These are phyloP conservation scores for Drosophila subsilvestris DNA, from an alignment of 2,888 invertebrate genomes.

Conservation along the genomic window DNA sequence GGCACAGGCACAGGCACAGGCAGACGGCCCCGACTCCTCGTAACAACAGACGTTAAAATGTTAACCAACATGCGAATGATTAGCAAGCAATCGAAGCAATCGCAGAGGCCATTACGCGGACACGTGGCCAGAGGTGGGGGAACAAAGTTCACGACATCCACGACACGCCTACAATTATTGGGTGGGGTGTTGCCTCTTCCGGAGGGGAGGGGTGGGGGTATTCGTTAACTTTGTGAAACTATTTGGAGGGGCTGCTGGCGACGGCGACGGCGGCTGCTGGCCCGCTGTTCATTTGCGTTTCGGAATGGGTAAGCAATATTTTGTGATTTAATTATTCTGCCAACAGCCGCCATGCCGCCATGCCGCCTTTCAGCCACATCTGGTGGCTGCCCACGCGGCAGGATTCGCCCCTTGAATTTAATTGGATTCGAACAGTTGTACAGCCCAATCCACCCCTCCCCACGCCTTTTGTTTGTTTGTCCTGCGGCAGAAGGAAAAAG, in stretches of 20 bases:
- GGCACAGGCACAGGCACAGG: not conserved
- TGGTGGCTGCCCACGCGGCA: not conserved
- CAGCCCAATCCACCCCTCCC: no score
- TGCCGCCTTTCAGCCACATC: not conserved
- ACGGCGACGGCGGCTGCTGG: no score
- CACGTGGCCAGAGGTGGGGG: not conserved
- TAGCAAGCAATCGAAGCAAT: slow-evolving; percentile 62
- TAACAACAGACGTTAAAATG: slow-evolving; percentile 25
- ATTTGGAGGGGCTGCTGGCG: slow-evolving; percentile 1
- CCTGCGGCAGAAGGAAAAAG: not conserved
- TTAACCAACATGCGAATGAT: slow-evolving; percentile 61
- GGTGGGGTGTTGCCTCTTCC: not conserved
- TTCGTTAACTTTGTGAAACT: not conserved
- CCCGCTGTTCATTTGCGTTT: not conserved
- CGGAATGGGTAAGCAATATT: slow-evolving; percentile 14
- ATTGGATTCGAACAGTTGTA: slow-evolving; percentile 8
- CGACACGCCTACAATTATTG: not conserved
- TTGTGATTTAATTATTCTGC: slow-evolving; percentile 29
- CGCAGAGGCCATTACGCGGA: slow-evolving; percentile 7
- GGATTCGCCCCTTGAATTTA: not conserved
- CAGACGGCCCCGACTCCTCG: slow-evolving; percentile 1
- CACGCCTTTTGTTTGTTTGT: not conserved
- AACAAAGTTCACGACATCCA: not conserved
- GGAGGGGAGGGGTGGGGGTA: not conserved
- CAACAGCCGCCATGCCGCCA: no score